Base-by-base conservation (phyloP, 2,888 invertebrate genomes). In the Odontocolon sp. region DNA sequence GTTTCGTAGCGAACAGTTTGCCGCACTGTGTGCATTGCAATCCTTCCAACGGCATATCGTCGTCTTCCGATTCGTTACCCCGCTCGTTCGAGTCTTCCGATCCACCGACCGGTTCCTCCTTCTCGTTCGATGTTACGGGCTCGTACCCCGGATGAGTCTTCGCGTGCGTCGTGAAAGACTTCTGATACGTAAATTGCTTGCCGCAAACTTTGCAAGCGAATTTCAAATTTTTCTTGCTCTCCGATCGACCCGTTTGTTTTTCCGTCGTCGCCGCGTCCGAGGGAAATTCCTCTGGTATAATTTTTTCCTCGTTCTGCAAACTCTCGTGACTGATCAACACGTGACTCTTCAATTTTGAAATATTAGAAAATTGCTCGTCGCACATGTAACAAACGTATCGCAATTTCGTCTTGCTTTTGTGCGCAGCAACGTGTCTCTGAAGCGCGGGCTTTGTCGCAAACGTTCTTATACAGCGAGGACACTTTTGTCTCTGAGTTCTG, bases 11-110 rank as follows among this genome's bases (percentile, higher is more conserved):
- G 63, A 89, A 88, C 6, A 88, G 75, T 79, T 88, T 87, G 9
- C 88, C 88, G 68, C 89, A 89, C 52, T 88, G 85, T 9, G 86
- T 87, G 28, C 89, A 89, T 18, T 89, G 88, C 18, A 88, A 38
- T 71, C 83, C 86, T 45, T 85, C 84, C n/a, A 80, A 59, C 0
- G 86, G 85, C 56, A 86, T 76, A 71, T 88, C 85, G 28, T 80
- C 79, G 4, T 84, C 64, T 26, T 79, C 79, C 1, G 75, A 75
- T 14, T 75, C 81, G 47, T 81, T 82, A 2, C 83, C 82, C 2
- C 82, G 81, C 11, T 75, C 71, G 38, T 64, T 73, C 1, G 59
- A 61, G 16, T 66, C 64, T 1, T 73, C 72, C 23, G 54, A 64
- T 4, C 33, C 9, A n/a, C 6, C 26, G 6, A 56, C 23, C 1